A percentile compares a stretch with the other conserved stretches of the same genome.
These are phyloP conservation scores for Diorhabda sublineata DNA, from an alignment of 1,140 invertebrate genomes.

Conservation along the genomic window DNA sequence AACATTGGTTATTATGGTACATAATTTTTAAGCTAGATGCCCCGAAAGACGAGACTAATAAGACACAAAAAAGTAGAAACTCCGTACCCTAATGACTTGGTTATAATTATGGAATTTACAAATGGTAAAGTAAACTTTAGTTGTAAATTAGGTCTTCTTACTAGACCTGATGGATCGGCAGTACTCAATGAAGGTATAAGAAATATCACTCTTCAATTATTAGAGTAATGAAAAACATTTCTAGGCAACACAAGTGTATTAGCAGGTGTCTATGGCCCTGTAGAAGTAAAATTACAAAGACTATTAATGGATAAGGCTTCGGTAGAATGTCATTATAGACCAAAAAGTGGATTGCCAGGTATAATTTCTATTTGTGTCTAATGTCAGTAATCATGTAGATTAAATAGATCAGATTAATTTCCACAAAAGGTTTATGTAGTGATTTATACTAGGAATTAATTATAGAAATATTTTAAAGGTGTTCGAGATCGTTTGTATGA, in stretches of 20 bases:
- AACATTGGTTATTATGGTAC: no score
- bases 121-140: slow-evolving; percentile 45
- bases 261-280: slow-evolving; percentile 77
- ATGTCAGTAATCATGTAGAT: not conserved
- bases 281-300: slow-evolving; percentile 73
- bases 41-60: no score
- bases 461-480: slow-evolving; percentile 45
- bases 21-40: no score
- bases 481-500: slow-evolving; percentile 71
- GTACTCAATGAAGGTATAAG: slow-evolving; percentile 64
- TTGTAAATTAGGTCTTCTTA: slow-evolving; percentile 66
- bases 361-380: slow-evolving; percentile 37
- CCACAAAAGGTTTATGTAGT: no score
- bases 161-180: slow-evolving; percentile 69
- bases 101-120: not conserved
- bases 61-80: no score
- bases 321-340: slow-evolving; percentile 72
- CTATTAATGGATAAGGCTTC: slow-evolving; percentile 73
- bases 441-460: not conserved
- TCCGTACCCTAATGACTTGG: no score
- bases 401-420: no score
- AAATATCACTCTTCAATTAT: slow-evolving; percentile 19
- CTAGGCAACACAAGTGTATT: slow-evolving; percentile 73
- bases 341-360: slow-evolving; percentile 72
- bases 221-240: slow-evolving; percentile 38